These are phyloP conservation scores for Meghimatium bilineatum DNA, from an alignment of 2,888 invertebrate genomes.

Conservation along the genomic window DNA sequence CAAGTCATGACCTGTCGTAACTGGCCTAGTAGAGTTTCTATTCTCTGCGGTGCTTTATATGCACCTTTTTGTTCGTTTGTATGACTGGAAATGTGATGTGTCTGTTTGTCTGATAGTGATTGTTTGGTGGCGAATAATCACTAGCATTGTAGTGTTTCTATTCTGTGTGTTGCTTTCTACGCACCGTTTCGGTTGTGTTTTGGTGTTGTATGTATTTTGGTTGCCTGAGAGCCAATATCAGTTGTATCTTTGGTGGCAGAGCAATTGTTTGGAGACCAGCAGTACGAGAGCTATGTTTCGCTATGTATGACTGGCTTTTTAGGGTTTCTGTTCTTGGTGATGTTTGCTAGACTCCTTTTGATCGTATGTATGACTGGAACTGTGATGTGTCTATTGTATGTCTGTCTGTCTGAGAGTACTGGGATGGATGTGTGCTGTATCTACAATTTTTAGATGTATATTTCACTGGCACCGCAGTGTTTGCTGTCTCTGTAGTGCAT, in stretches of 20 bases:
- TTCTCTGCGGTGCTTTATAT: no score
- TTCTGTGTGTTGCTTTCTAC: background rate
- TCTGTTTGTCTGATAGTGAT: constrained; percentile 7
- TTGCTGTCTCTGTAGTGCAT: no score
- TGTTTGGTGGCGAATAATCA: background rate
- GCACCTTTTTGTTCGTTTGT: background rate
- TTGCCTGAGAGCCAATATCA: background rate
- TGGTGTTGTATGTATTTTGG: background rate
- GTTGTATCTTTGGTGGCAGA: constrained; percentile 6
- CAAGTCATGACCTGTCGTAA: no score
- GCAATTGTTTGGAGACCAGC: constrained; percentile 6
- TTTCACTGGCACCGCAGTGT: no score
- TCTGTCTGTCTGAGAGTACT: constrained; percentile 31
- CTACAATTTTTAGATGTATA: no score
- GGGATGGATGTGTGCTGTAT: no score
- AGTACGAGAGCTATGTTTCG: background rate
- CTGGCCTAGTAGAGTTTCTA: no score
- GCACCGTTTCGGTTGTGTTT: background rate
- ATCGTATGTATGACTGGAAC: background rate
- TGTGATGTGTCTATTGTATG: no score
- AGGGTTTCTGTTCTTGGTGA: constrained; percentile 9
- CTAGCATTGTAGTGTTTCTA: constrained; percentile 14
- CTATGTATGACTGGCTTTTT: constrained; percentile 20
- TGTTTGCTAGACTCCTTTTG: constrained; percentile 8
- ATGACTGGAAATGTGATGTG: background rate